Percentiles rank a stretch among this genome's conserved stretches.
Conservation (phyloP, 2,888 invertebrate genomes). For the Patella caerulea region DNA sequence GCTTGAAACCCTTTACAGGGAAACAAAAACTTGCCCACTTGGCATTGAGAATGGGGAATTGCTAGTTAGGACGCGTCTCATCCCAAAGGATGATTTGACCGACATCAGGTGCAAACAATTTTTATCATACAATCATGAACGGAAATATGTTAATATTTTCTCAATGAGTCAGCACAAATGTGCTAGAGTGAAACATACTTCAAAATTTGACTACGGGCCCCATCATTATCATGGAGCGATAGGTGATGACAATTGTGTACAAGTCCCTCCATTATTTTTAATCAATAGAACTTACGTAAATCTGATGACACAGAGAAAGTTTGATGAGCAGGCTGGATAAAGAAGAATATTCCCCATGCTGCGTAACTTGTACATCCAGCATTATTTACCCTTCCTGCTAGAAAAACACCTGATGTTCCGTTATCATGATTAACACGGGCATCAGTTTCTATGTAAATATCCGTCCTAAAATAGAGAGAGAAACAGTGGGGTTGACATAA, state of each 20-base stretch:
- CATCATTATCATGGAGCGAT: neutral
- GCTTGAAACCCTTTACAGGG: too few species aligned
- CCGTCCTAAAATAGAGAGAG: slow-evolving; percentile 34
- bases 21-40: too few species aligned
- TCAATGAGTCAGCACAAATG: neutral
- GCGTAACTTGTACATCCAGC: slow-evolving; percentile 45
- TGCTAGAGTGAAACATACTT: too few species aligned
- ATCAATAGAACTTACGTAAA: slow-evolving; percentile 34
- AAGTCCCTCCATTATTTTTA: too few species aligned
- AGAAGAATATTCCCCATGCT: slow-evolving; percentile 52
- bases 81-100: too few species aligned
- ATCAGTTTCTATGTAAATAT: slow-evolving; percentile 39
- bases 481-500: too few species aligned
- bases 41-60: too few species aligned
- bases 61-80: too few species aligned
- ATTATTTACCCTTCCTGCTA: slow-evolving; percentile 45
- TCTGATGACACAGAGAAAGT: slow-evolving; percentile 32
- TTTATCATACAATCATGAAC: too few species aligned
- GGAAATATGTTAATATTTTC: neutral
- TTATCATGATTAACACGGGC: slow-evolving; percentile 39
- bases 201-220: too few species aligned
- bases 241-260: neutral
- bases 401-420: slow-evolving; percentile 39
- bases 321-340: slow-evolving; percentile 31
- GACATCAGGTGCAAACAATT: too few species aligned